Percentiles rank a stretch among this genome's conserved stretches.
Evolutionary conservation across 2,113 vertebrate species (phyloP).

Genomic region (Rhabdornis inornatus): DNA sequence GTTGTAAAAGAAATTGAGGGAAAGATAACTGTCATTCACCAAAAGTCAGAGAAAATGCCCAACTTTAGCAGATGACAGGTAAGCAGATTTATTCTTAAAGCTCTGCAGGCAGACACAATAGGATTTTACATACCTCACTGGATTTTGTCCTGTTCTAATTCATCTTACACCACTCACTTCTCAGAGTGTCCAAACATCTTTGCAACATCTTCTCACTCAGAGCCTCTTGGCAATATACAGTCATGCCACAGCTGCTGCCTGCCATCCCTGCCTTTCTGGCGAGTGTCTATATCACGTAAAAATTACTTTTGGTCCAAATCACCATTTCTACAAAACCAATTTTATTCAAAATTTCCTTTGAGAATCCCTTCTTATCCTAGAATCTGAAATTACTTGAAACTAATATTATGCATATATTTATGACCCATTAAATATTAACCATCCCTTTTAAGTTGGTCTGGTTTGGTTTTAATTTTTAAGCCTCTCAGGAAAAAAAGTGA

Average conservation of each 20-base stretch:
- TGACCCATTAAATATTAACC: background rate
- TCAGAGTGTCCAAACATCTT: background rate
- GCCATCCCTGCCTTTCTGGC: background rate
- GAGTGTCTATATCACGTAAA: background rate
- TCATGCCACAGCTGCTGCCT: background rate
- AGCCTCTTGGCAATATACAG: background rate
- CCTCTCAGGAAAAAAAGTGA: background rate
- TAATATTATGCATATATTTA: background rate
- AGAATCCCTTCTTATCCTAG: background rate
- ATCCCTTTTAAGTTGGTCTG: background rate
- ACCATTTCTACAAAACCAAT: background rate
- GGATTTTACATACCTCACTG: background rate
- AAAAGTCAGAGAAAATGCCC: background rate
- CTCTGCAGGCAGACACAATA: background rate
- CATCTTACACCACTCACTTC: background rate
- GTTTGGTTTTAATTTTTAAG: background rate
- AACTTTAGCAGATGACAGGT: background rate
- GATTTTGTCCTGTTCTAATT: background rate
- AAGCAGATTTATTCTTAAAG: background rate
- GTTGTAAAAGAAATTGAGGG: background rate
- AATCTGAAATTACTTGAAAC: background rate
- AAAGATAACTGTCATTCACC: background rate
- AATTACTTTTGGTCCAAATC: background rate
- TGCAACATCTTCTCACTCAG: background rate
- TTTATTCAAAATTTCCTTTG: background rate